Evolutionary conservation across 2,888 invertebrate genomes (phyloP).

Genomic region (Theretra japonica): DNA sequence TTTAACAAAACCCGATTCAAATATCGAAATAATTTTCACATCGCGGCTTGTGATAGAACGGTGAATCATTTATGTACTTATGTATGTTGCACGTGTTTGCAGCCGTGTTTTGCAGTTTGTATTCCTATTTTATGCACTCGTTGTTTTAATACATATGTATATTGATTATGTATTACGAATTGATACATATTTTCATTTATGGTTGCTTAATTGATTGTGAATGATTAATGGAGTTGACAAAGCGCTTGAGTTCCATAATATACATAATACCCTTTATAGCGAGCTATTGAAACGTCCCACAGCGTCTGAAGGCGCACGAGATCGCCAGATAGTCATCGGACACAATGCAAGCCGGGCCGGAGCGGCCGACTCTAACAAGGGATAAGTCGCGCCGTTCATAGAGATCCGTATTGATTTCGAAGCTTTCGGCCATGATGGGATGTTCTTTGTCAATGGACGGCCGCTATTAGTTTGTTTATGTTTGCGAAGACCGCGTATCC

Average conservation of each 20-base stretch:
- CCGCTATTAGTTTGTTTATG: constrained; percentile 73
- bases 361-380: constrained; percentile 30
- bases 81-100: no score
- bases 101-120: neutral
- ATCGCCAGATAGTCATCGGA: constrained; percentile 45
- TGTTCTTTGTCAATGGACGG: constrained; percentile 70
- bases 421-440: constrained; percentile 61
- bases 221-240: no score
- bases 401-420: constrained; percentile 59
- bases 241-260: neutral
- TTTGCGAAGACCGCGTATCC: constrained; percentile 66
- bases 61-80: constrained; percentile 6
- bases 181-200: neutral
- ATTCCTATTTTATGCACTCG: neutral
- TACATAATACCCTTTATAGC: neutral
- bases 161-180: no score
- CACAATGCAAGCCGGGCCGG: constrained; percentile 43
- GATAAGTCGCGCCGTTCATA: constrained; percentile 37
- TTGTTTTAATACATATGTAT: no score
- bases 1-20: constrained; percentile 1
- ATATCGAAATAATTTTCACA: constrained; percentile 7
- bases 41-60: neutral
- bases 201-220: neutral
- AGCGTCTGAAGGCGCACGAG: constrained; percentile 27
- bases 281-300: constrained; percentile 14